A percentile compares a stretch with the other conserved stretches of the same genome.
These are phyloP conservation scores for Phytoseiulus persimilis DNA, from an alignment of 2,888 invertebrate genomes.

Conservation along the genomic window DNA sequence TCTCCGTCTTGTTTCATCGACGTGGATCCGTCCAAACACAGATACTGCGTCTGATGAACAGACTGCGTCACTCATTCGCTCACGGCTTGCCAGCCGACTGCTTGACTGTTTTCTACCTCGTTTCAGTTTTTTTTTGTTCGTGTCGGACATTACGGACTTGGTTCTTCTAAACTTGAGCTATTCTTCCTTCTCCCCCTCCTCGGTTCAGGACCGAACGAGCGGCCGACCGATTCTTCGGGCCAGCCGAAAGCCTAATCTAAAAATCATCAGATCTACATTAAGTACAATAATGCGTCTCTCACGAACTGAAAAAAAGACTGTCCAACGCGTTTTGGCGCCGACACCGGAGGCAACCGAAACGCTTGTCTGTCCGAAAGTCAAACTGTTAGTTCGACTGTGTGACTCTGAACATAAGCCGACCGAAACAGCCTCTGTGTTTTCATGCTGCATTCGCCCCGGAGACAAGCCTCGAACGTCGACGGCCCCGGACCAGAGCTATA, in stretches of 20 bases:
- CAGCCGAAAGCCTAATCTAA: conserved; percentile 24
- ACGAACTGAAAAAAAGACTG: conserved; percentile 14
- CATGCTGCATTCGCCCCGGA: background rate
- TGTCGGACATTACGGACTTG: background rate
- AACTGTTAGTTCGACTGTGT: background rate
- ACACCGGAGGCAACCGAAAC: background rate
- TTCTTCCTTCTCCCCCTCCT: background rate
- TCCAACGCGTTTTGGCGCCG: background rate
- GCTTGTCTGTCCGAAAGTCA: background rate
- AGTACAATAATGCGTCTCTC: conserved; percentile 32
- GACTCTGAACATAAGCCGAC: background rate
- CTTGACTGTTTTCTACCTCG: background rate
- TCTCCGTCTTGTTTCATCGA: background rate
- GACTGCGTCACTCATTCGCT: background rate
- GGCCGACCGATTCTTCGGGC: background rate
- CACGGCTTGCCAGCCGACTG: background rate
- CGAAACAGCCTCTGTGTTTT: background rate
- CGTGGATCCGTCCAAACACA: background rate
- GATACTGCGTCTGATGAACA: background rate
- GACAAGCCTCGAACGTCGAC: background rate
- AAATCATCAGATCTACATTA: conserved; percentile 38
- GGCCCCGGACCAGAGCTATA: too few relatives aligned
- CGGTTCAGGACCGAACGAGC: background rate
- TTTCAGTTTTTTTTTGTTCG: background rate
- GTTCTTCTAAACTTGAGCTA: background rate